phyloP scores from a whole-genome alignment of 2,888 invertebrate genomes.

The Xylophagus ater region DNA sequence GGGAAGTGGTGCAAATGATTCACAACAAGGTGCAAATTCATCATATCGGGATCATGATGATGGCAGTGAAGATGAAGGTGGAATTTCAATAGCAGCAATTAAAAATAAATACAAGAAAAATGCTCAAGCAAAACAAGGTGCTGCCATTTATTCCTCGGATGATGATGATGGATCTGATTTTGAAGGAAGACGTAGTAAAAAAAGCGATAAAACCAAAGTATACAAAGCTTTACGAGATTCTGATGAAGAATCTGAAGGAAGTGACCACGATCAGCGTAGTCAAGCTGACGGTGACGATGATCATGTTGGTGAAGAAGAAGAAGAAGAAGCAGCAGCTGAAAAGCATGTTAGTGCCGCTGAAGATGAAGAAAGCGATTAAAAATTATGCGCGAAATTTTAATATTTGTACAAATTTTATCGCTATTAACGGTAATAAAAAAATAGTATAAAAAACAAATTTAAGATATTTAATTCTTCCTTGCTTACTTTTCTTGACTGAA shows the following conservation, averaged over 20 bases:
- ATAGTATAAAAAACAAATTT: too few relatives aligned
- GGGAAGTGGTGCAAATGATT: constrained; percentile 36
- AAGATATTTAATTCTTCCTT: too few relatives aligned
- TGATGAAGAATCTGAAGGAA: constrained; percentile 39
- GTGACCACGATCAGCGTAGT: constrained; percentile 35
- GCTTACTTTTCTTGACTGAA: too few relatives aligned
- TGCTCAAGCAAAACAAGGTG: constrained; percentile 23
- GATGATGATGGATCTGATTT: constrained; percentile 67
- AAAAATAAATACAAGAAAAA: constrained; percentile 86
- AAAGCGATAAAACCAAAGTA: constrained; percentile 63
- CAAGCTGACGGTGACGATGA: constrained; percentile 32
- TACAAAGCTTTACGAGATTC: constrained; percentile 72
- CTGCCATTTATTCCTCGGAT: constrained; percentile 77
- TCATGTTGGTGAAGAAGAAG: constrained; percentile 19
- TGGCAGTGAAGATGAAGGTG: constrained; percentile 88
- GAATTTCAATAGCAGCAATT: constrained; percentile 85
- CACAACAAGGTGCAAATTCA: constrained; percentile 30
- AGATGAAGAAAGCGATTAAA: constrained; percentile 19
- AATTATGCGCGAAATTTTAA: too few relatives aligned
- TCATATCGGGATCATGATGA: constrained; percentile 56
- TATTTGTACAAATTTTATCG: too few relatives aligned
- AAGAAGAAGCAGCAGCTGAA: constrained; percentile 27
- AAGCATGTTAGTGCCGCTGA: constrained; percentile 28
- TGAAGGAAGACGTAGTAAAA: constrained; percentile 60
- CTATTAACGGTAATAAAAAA: too few relatives aligned